These are phyloP conservation scores for Macrochelys suwanniensis DNA, from an alignment of 2,797 vertebrate genomes.

Conservation along the genomic window DNA sequence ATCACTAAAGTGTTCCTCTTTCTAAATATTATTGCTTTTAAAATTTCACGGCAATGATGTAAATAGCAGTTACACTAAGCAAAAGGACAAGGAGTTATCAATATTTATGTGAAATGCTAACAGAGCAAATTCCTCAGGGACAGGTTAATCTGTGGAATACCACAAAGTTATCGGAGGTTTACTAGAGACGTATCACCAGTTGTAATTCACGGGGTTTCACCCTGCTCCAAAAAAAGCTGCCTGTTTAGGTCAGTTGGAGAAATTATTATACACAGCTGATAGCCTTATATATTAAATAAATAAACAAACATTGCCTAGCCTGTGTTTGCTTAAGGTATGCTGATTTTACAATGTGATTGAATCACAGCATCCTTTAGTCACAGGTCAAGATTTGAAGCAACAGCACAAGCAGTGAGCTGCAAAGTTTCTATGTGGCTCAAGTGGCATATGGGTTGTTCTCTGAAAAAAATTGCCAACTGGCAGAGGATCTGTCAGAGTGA, in stretches of 20 bases:
- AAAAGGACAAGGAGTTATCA: not conserved
- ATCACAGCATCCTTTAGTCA: slow-evolving; percentile 17
- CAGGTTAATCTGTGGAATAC: not conserved
- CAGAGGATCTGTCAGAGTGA: slow-evolving; percentile 52
- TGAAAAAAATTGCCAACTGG: slow-evolving; percentile 43
- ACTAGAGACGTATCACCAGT: not conserved
- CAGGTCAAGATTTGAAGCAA: slow-evolving; percentile 47
- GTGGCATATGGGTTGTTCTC: slow-evolving; percentile 59
- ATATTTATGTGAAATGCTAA: not conserved
- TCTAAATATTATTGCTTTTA: not conserved
- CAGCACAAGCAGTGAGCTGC: not conserved
- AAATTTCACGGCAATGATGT: not conserved
- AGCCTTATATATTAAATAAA: not conserved
- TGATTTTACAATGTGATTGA: not conserved
- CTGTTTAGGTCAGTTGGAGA: not conserved
- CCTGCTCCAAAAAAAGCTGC: not conserved
- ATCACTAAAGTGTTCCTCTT: not conserved
- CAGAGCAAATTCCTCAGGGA: not conserved
- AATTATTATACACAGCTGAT: not conserved
- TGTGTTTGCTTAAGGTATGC: not conserved
- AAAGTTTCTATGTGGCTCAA: slow-evolving; percentile 14
- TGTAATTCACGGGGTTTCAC: not conserved
- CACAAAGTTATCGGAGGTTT: not conserved
- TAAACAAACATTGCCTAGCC: not conserved
- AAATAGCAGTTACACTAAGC: not conserved